A percentile compares a stretch with the other conserved stretches of the same genome.
phyloP scores from a whole-genome alignment of 2,888 invertebrate species.

The Phaedon cochleariae region DNA sequence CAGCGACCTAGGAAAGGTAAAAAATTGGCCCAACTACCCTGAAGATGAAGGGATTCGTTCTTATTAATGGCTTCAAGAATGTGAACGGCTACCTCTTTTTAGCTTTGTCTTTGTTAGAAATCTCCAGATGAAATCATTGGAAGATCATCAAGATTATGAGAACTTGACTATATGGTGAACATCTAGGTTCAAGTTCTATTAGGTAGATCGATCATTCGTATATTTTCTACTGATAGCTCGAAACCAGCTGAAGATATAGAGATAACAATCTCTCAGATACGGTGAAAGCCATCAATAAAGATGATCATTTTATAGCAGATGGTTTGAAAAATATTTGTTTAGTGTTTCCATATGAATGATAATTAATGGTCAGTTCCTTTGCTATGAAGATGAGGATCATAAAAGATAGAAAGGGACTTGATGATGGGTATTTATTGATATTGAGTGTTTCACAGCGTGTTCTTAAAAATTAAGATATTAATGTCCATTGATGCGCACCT shows the following conservation, averaged over 20 bases:
- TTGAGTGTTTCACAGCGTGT: neutral
- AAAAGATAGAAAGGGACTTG: neutral
- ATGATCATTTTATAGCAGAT: neutral
- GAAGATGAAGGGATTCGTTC: neutral
- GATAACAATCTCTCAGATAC: neutral
- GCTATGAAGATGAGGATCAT: neutral
- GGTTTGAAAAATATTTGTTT: slow-evolving; percentile 14
- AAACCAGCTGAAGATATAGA: neutral
- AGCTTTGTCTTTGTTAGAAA: neutral
- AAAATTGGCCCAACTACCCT: neutral
- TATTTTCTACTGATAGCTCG: neutral
- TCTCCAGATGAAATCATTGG: too few species aligned
- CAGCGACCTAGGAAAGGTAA: slow-evolving; percentile 2
- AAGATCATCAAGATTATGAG: too few species aligned
- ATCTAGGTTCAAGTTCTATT: too few species aligned
- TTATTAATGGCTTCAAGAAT: neutral
- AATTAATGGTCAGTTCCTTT: slow-evolving; percentile 17
- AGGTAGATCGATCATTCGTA: too few species aligned
- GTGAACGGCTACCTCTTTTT: neutral
- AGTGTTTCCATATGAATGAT: slow-evolving; percentile 5
- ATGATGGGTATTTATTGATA: neutral
- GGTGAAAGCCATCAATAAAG: neutral
- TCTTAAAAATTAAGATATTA: neutral
- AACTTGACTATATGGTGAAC: too few species aligned
- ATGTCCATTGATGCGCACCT: neutral